Base-by-base conservation (phyloP, 2,797 vertebrate species). In the Crax fasciolata region DNA sequence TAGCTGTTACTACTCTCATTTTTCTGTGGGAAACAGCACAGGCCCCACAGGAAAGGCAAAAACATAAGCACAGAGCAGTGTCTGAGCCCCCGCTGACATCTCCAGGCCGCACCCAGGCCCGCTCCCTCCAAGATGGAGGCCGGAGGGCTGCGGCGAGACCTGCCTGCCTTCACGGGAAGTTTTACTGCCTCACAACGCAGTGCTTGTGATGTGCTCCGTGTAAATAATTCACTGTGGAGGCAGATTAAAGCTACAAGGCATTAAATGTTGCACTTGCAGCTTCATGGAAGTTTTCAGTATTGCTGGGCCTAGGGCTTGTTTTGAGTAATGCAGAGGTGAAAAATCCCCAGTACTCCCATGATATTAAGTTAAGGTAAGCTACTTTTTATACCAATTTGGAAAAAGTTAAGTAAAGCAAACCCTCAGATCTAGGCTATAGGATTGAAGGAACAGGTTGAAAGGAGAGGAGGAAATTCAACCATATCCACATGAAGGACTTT, bases 251-350 rank as follows among this genome's bases (percentile, higher is more conserved):
- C 92, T 96, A 90, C 89, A 89, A 89, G 93, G 84, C 66, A 84
- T 88, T 95, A 89, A 95, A 96, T 90, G 93, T 92, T 76, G 75
- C 82, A 57, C 87, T 93, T 90, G 10, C 79, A 71, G 90, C 84
- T 77, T 76, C 79, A 32, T 74, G 52, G 35, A 41, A 87, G 84
- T 85, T 79, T 84, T 62, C 75, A 55, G 92, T 48, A 24, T 66
- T 83, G 82, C 84, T 89, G 79, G 82, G 90, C 92, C 81, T 43
- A 84, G 35, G 94, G 90, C 84, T 93, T 74, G 81, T 87, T 94
- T 95, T 13, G 87, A 91, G 82, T 81, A 75, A 87, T 84, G 76
- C 2, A 0, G 86, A 89, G 84, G 49, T 62, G 30, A 32, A 76
- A 87, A 94, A 89, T 76, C 84, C 89, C 32, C 84, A 81, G 52